Conservation (phyloP, 2,113 vertebrate species). For the Grus americana region DNA sequence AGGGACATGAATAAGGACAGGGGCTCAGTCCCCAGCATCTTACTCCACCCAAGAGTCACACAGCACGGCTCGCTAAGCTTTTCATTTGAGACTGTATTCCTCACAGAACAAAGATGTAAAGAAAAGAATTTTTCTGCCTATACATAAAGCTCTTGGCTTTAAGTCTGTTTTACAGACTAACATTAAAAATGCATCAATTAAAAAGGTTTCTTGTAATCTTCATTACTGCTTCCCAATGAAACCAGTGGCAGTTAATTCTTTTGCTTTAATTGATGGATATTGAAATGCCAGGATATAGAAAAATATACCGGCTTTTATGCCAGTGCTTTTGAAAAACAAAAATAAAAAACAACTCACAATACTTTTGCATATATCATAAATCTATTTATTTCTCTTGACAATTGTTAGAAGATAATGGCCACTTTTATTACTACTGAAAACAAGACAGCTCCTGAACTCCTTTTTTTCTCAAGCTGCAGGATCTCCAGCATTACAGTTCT, state of each 20-base stretch:
- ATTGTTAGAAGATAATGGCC: background rate
- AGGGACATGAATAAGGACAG: background rate
- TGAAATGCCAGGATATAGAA: background rate
- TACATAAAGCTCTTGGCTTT: background rate
- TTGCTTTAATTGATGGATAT: conserved; percentile 40
- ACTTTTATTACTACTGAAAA: background rate
- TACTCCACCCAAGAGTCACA: fast-evolving
- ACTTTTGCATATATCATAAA: background rate
- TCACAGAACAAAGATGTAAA: background rate
- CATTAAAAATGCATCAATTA: conserved; percentile 12
- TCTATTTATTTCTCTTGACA: background rate
- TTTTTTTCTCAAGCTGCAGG: background rate
- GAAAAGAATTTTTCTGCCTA: background rate
- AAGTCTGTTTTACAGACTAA: background rate
- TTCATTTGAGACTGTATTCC: background rate
- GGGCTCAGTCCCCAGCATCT: background rate
- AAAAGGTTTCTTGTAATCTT: background rate
- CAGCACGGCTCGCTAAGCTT: background rate
- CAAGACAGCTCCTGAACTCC: background rate
- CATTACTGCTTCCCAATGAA: background rate
- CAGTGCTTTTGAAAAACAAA: background rate
- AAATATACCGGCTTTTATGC: background rate
- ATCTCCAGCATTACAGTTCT: background rate
- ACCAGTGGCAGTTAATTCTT: background rate
- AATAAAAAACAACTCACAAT: background rate